Evolutionary conservation across 2,113 vertebrate species (phyloP).

Genomic region (Ceyx melanurus): DNA sequence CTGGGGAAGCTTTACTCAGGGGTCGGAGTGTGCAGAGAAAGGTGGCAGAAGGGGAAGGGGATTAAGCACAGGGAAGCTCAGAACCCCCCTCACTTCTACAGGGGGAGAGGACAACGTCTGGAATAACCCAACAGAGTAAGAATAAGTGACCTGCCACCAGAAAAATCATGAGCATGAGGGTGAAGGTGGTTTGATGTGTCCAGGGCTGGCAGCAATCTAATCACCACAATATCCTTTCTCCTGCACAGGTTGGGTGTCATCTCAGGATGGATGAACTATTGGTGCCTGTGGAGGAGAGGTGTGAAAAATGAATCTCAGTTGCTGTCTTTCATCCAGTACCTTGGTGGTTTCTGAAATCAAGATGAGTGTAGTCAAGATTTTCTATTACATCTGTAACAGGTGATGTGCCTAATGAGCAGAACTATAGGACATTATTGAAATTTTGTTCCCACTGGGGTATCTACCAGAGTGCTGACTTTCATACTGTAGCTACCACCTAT

Average conservation of each 20-base stretch:
- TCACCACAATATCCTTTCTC: neutral
- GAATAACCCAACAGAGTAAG: neutral
- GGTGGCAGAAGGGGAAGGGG: neutral
- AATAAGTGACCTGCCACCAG: neutral
- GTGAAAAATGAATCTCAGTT: neutral
- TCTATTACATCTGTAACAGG: neutral
- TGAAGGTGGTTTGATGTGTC: neutral
- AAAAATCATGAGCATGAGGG: neutral
- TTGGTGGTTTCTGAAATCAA: neutral
- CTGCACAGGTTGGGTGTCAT: neutral
- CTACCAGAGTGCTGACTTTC: neutral
- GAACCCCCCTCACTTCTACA: neutral
- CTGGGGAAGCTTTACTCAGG: neutral
- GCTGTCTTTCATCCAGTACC: neutral
- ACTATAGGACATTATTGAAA: neutral
- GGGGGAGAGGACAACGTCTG: accelerated
- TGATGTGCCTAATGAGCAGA: neutral
- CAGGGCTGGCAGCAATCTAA: neutral
- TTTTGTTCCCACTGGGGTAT: neutral
- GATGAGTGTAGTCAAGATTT: neutral
- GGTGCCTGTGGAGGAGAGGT: neutral
- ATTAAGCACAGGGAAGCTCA: neutral
- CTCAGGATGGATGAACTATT: neutral
- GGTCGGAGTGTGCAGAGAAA: neutral
- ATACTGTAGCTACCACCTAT: neutral